A percentile compares a stretch with the other conserved stretches of the same genome.
These are phyloP conservation scores for Nycticorax nycticorax DNA, from an alignment of 2,113 vertebrate species.

Conservation along the genomic window DNA sequence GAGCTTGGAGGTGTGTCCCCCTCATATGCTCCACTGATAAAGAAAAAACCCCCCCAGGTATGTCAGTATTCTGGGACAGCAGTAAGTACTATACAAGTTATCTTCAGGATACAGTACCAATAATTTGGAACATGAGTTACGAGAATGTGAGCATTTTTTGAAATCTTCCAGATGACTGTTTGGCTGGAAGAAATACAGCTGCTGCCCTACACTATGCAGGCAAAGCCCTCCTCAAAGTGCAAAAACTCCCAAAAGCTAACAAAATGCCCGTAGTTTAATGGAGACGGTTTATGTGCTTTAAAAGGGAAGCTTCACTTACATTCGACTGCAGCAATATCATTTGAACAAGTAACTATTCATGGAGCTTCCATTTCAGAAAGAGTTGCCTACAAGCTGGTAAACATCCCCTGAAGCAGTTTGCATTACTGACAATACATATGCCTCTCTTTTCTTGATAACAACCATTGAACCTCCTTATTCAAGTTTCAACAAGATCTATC, in stretches of 20 bases:
- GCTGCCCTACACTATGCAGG: neutral
- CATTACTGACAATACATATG: neutral
- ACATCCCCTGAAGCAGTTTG: neutral
- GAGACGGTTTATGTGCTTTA: neutral
- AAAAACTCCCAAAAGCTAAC: neutral
- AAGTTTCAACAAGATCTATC: neutral
- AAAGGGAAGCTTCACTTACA: neutral
- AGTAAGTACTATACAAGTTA: neutral
- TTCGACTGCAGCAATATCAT: neutral
- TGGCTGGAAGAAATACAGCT: neutral
- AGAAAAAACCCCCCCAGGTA: neutral
- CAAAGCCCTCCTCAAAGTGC: neutral
- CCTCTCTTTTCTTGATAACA: neutral
- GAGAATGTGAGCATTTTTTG: neutral
- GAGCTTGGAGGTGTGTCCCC: neutral
- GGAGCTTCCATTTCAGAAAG: neutral
- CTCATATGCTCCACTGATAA: neutral
- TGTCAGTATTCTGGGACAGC: neutral
- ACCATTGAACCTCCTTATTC: neutral
- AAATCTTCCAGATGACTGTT: neutral
- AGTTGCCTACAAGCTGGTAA: neutral
- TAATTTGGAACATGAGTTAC: neutral
- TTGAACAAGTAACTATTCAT: neutral
- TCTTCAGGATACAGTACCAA: neutral
- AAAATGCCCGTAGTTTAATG: neutral